phyloP scores from a whole-genome alignment of 1,140 invertebrate species.

The Drosophila pectinifera region DNA sequence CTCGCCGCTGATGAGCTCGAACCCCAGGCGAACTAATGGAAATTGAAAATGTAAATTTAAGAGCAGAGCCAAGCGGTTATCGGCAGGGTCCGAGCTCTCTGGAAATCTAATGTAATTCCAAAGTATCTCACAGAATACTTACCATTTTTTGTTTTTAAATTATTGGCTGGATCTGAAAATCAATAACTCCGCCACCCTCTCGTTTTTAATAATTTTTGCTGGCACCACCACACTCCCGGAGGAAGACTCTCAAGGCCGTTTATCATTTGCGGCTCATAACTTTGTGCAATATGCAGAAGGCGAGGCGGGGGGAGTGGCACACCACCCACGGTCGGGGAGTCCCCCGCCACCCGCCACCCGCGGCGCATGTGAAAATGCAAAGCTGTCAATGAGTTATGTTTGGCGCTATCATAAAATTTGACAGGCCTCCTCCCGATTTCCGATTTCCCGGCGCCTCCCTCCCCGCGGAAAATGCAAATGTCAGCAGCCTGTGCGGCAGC shows the following conservation, averaged over 20 bases:
- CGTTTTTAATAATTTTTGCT: neutral
- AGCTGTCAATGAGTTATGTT: slow-evolving; percentile 84
- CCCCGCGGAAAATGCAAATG: slow-evolving; percentile 66
- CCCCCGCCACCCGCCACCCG: slow-evolving; percentile 1
- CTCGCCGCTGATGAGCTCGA: slow-evolving; percentile 61
- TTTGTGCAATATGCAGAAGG: slow-evolving; percentile 82
- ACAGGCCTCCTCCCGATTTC: slow-evolving; percentile 44
- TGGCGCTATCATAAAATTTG: slow-evolving; percentile 83
- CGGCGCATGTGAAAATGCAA: slow-evolving; percentile 77
- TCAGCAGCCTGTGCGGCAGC: slow-evolving; percentile 13
- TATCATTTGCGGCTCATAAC: slow-evolving; percentile 84
- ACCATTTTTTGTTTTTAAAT: neutral
- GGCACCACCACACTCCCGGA: neutral
- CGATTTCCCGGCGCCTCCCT: neutral
- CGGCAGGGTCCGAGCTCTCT: neutral
- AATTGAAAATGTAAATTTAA: slow-evolving; percentile 34
- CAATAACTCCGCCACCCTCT: slow-evolving; percentile 1
- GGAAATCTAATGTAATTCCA: no score
- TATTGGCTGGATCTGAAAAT: slow-evolving; percentile 14
- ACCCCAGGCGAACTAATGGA: slow-evolving; percentile 17
- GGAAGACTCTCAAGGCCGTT: slow-evolving; percentile 51
- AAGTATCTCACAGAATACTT: no score
- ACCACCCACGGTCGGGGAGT: neutral
- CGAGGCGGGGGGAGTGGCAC: slow-evolving; percentile 11
- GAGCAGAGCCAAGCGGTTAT: neutral